These are phyloP conservation scores for Leptinotarsa haldemani DNA, from an alignment of 2,888 invertebrate species.

Conservation along the genomic window DNA sequence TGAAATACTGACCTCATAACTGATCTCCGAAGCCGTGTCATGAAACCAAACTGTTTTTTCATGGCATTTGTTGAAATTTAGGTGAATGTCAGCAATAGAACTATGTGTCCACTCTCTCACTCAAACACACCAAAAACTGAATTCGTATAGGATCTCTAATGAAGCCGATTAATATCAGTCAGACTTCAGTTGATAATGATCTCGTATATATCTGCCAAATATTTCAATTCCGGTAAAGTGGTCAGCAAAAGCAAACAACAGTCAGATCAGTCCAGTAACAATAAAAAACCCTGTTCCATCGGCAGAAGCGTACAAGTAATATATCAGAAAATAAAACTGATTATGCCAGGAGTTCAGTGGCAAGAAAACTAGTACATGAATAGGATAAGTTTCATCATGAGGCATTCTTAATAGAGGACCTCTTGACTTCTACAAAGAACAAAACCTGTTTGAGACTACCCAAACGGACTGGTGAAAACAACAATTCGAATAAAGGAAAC, in stretches of 20 bases:
- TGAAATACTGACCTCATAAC: neutral
- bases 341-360: slow-evolving; percentile 22
- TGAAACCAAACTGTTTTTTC: neutral
- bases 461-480: neutral
- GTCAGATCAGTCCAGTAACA: slow-evolving; percentile 36
- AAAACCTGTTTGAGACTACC: no score
- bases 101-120: slow-evolving; percentile 26
- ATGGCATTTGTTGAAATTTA: slow-evolving; percentile 22
- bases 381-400: no score
- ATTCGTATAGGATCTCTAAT: slow-evolving; percentile 36
- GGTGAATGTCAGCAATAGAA: slow-evolving; percentile 24
- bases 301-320: slow-evolving; percentile 34
- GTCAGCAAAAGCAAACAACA: slow-evolving; percentile 23
- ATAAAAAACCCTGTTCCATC: slow-evolving; percentile 38
- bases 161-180: slow-evolving; percentile 33
- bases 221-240: neutral
- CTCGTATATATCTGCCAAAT: slow-evolving; percentile 3
- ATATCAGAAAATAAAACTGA: slow-evolving; percentile 36
- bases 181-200: slow-evolving; percentile 28
- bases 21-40: neutral
- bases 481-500: neutral
- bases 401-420: no score
- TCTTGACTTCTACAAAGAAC: no score
- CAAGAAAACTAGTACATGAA: neutral
- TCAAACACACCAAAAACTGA: slow-evolving; percentile 28